Evolutionary conservation across 2,888 invertebrate genomes (phyloP).

Genomic region (Sthenelais limicola): DNA sequence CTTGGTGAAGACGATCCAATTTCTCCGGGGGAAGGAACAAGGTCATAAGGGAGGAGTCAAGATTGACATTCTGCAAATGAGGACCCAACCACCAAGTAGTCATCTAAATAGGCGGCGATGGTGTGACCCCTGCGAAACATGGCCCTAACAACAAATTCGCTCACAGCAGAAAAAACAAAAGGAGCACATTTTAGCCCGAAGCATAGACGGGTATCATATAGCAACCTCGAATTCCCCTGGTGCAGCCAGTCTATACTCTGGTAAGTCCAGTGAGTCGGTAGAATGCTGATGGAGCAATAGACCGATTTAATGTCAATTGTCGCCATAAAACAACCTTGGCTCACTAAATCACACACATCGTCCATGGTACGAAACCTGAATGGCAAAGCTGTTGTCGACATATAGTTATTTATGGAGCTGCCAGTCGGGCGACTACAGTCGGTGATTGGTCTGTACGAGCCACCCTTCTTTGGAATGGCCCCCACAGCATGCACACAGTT

Average conservation of each 20-base stretch:
- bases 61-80: background rate
- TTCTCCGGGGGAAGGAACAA: background rate
- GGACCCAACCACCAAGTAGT: background rate
- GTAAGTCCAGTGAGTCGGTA: background rate
- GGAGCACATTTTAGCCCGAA: background rate
- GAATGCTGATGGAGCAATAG: background rate
- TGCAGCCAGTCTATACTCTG: background rate
- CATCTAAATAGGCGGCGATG: background rate
- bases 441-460: background rate
- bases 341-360: background rate
- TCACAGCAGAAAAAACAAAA: background rate
- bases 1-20: background rate
- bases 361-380: background rate
- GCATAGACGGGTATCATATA: background rate
- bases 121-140: background rate
- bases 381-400: background rate
- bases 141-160: background rate
- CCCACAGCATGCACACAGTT: background rate
- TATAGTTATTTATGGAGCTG: background rate
- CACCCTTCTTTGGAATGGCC: background rate
- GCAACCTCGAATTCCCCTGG: background rate
- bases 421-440: background rate
- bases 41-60: background rate
- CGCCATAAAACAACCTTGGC: background rate
- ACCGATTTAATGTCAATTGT: background rate